Percentiles rank a stretch among this genome's conserved stretches.
These are phyloP conservation scores for Recurvirostra avosetta DNA, from an alignment of 2,113 vertebrate species.

Conservation along the genomic window DNA sequence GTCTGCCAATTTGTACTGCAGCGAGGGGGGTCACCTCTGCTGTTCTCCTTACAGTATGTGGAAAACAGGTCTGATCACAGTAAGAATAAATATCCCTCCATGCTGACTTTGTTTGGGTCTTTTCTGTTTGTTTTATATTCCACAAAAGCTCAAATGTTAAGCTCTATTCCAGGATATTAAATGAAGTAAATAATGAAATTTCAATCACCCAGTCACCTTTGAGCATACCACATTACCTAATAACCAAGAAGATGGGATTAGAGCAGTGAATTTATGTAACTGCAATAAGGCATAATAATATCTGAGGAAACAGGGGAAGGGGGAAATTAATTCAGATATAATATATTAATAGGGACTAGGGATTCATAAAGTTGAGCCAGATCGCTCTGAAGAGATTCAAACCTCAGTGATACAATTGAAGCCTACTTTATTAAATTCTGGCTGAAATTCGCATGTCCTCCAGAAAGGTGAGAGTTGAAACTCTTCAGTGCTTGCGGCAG, in stretches of 20 bases:
- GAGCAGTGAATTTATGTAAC: constrained; percentile 31
- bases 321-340: constrained; percentile 17
- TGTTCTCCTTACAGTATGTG: background rate
- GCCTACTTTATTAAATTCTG: background rate
- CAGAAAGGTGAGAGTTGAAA: background rate
- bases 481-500: background rate
- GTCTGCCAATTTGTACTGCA: background rate
- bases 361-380: constrained; percentile 4
- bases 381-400: background rate
- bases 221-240: constrained; percentile 55
- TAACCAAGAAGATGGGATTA: constrained; percentile 58
- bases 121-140: constrained; percentile 59
- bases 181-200: constrained; percentile 59
- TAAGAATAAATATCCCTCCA: constrained; percentile 17
- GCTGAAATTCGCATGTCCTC: background rate
- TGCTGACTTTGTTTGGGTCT: background rate
- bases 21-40: background rate
- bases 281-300: constrained; percentile 19
- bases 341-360: background rate
- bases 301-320: background rate
- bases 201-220: constrained; percentile 49
- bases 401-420: background rate
- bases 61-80: background rate
- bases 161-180: constrained; percentile 64
- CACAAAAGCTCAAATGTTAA: background rate